Percentiles rank a stretch among this genome's conserved stretches.
Conservation (phyloP, 1,140 invertebrate genomes). For the Myzus persicae region DNA sequence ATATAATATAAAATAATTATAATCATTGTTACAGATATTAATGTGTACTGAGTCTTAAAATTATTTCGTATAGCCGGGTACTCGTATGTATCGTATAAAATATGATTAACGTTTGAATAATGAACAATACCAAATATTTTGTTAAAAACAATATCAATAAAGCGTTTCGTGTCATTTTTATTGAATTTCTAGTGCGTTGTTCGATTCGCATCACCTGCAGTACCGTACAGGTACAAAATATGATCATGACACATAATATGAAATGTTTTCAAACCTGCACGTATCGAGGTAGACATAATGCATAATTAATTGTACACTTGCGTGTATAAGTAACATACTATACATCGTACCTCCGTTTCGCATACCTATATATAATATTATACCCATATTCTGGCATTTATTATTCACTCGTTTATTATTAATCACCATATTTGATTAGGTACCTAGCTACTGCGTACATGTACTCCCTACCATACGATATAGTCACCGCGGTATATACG, state of each 20-base stretch:
- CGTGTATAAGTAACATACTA: neutral
- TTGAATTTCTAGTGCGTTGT: neutral
- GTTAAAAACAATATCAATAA: neutral
- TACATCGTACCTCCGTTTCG: neutral
- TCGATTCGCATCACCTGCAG: neutral
- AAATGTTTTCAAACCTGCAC: neutral
- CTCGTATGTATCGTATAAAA: no score
- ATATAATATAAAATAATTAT: no score
- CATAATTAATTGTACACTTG: neutral
- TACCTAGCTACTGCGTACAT: neutral
- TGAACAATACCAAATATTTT: neutral
- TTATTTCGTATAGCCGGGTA: no score
- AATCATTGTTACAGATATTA: neutral
- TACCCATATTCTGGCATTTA: no score
- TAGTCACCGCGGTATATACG: neutral
- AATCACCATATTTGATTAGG: neutral
- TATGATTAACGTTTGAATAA: no score
- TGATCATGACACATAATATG: neutral
- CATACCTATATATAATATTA: neutral
- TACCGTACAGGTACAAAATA: no score
- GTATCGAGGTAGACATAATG: neutral
- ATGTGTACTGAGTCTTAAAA: neutral
- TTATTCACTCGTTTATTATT: neutral
- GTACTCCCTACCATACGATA: neutral
- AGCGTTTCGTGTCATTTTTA: neutral